These are phyloP conservation scores for Apamea sordens DNA, from an alignment of 2,888 invertebrate species.

Conservation along the genomic window DNA sequence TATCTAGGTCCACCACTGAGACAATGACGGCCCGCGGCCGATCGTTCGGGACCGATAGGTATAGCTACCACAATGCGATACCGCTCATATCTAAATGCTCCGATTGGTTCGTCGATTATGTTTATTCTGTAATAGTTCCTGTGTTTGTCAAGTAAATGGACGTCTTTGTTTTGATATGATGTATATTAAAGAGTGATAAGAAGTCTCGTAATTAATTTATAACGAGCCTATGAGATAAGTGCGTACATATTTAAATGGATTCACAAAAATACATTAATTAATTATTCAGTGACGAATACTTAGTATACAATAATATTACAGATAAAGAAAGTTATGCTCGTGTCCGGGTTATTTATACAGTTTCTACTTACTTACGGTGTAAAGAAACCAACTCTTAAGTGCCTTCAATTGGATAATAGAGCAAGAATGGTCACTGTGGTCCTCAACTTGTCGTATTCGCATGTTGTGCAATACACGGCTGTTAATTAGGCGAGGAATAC, in stretches of 20 bases:
- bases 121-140: constrained; percentile 78
- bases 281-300: constrained; percentile 2
- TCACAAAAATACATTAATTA: constrained; percentile 30
- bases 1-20: constrained; percentile 75
- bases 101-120: constrained; percentile 83
- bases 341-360: constrained; percentile 2
- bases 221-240: constrained; percentile 63
- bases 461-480: constrained; percentile 37
- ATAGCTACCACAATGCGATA: constrained; percentile 69
- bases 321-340: background rate
- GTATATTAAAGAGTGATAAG: constrained; percentile 62
- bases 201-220: constrained; percentile 59
- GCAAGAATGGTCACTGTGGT: constrained; percentile 48
- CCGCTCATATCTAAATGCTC: constrained; percentile 81
- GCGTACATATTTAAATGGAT: constrained; percentile 18
- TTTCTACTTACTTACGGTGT: constrained; percentile 8
- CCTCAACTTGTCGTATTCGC: constrained; percentile 57
- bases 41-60: constrained; percentile 78
- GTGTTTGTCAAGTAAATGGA: constrained; percentile 76
- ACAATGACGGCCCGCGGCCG: constrained; percentile 78
- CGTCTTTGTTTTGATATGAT: constrained; percentile 79
- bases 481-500: constrained; percentile 40
- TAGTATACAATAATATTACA: constrained; percentile 8
- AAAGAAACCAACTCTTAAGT: constrained; percentile 63
- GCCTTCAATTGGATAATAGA: constrained; percentile 73